Percentiles rank a stretch among this genome's conserved stretches.
These are phyloP conservation scores for Rhabdomys dilectus DNA, from an alignment of 2,113 vertebrate genomes.

Conservation along the genomic window DNA sequence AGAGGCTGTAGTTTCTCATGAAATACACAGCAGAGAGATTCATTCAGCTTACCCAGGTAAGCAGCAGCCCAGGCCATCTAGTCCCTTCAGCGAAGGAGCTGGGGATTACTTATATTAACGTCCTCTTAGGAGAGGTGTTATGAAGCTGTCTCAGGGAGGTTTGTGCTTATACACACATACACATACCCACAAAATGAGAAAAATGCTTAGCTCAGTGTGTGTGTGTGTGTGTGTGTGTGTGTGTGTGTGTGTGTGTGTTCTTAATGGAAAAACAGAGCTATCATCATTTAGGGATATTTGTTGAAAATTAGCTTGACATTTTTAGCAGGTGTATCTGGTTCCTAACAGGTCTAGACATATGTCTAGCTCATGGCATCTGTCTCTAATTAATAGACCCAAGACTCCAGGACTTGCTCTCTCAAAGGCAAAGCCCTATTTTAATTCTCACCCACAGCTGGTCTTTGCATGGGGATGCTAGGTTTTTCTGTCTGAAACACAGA, in stretches of 20 bases:
- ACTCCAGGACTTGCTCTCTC: neutral
- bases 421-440: neutral
- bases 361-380: neutral
- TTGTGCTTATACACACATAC: neutral
- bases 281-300: neutral
- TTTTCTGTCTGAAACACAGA: conserved; percentile 11
- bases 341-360: neutral
- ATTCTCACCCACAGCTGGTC: neutral
- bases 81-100: neutral
- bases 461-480: neutral
- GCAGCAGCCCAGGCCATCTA: neutral
- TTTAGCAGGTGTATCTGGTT: neutral
- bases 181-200: too few species aligned
- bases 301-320: neutral
- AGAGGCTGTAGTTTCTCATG: neutral
- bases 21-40: conserved; percentile 9
- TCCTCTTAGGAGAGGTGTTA: neutral
- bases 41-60: conserved; percentile 21
- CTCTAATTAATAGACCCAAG: neutral
- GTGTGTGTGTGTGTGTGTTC: neutral
- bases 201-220: neutral
- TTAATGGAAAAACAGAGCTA: neutral
- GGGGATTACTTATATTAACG: neutral
- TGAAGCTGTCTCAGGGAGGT: neutral
- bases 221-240: neutral